These are phyloP conservation scores for Hipposideros armiger DNA, from an alignment of 2,113 vertebrate genomes.

Conservation along the genomic window DNA sequence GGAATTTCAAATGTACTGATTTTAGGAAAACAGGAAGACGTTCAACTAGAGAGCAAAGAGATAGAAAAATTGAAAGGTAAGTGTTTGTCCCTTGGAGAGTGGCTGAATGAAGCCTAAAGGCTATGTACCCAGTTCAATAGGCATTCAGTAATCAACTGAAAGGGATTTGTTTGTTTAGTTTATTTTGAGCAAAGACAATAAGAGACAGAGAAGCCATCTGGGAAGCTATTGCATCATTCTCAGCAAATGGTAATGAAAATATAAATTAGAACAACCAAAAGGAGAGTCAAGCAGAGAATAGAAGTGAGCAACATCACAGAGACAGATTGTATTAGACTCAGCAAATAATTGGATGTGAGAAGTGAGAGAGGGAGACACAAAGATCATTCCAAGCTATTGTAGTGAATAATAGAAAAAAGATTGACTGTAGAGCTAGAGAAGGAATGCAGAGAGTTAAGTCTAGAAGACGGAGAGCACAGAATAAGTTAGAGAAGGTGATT, in stretches of 20 bases:
- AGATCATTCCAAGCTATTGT: background rate
- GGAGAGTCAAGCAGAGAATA: background rate
- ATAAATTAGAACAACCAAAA: background rate
- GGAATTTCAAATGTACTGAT: background rate
- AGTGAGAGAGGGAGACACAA: background rate
- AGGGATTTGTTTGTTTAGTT: background rate
- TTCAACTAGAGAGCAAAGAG: conserved; percentile 10
- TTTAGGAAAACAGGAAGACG: background rate
- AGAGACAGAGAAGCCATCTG: background rate
- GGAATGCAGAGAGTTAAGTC: background rate
- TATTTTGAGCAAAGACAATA: background rate
- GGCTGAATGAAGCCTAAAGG: background rate
- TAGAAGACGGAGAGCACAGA: background rate
- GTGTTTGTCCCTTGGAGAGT: background rate
- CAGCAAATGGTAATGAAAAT: conserved; percentile 8
- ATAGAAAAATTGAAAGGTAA: background rate
- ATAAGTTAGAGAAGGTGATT: background rate
- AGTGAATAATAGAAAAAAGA: background rate
- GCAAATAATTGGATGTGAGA: background rate
- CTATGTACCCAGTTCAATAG: background rate
- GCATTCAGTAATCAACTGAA: background rate
- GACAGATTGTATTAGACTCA: background rate
- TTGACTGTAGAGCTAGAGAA: background rate
- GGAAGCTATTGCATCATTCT: background rate
- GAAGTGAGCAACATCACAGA: background rate